Percentiles rank a stretch among this genome's conserved stretches.
These are phyloP conservation scores for Schrankia costaestrigalis DNA, from an alignment of 2,888 invertebrate genomes.

Conservation along the genomic window DNA sequence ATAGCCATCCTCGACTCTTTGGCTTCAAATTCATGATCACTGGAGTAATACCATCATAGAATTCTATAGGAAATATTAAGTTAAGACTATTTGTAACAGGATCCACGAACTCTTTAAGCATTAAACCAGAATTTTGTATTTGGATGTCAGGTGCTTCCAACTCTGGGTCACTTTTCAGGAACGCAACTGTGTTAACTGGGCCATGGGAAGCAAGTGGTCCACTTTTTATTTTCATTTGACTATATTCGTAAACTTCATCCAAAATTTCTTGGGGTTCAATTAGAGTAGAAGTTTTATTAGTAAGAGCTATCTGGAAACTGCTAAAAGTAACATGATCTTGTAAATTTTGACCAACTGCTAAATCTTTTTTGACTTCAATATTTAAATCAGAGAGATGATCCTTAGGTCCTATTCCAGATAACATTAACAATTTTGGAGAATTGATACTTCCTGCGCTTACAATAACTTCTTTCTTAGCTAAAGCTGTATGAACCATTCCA, in stretches of 20 bases:
- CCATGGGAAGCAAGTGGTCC: conserved; percentile 34
- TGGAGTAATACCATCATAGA: conserved; percentile 80
- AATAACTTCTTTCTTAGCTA: conserved; percentile 56
- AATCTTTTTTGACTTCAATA: conserved; percentile 47
- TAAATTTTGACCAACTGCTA: conserved; percentile 60
- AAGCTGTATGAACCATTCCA: conserved; percentile 32
- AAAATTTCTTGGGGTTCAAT: conserved; percentile 56
- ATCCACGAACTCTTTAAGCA: neutral
- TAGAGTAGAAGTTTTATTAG: conserved; percentile 70
- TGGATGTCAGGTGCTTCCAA: neutral
- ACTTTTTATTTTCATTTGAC: conserved; percentile 39
- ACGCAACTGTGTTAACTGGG: neutral
- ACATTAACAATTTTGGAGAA: conserved; percentile 52
- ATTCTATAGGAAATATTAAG: conserved; percentile 64
- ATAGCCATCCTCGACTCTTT: conserved; percentile 80
- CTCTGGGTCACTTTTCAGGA: neutral
- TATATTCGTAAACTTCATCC: conserved; percentile 57
- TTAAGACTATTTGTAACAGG: neutral
- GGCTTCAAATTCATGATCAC: conserved; percentile 81
- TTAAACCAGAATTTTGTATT: neutral
- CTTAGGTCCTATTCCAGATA: too few species aligned
- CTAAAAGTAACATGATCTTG: conserved; percentile 67
- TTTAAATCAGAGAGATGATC: conserved; percentile 42
- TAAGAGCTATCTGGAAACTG: conserved; percentile 72
- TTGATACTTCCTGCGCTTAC: conserved; percentile 51